These are phyloP conservation scores for Octonoba sinensis DNA, from an alignment of 2,888 invertebrate species.

Conservation along the genomic window DNA sequence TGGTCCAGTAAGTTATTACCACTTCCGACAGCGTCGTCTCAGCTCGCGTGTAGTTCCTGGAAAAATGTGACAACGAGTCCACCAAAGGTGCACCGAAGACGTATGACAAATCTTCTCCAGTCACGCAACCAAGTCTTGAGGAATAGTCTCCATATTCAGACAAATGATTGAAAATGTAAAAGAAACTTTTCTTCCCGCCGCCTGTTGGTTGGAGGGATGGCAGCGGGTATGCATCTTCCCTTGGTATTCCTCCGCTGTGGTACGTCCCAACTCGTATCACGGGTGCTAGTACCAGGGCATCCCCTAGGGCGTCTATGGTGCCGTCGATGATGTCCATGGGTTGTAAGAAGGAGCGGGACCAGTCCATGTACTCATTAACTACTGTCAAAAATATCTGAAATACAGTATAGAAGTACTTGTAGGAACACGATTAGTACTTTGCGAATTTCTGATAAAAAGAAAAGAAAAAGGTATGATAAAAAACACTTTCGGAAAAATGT, in stretches of 20 bases:
- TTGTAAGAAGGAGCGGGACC: slow-evolving; percentile 81
- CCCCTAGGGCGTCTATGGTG: slow-evolving; percentile 91
- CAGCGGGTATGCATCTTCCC: slow-evolving; percentile 87
- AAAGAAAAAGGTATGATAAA: too few species aligned
- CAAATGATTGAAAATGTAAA: slow-evolving; percentile 93
- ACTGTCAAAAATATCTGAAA: slow-evolving; percentile 76
- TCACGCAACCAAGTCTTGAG: slow-evolving; percentile 85
- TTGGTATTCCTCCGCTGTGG: slow-evolving; percentile 78
- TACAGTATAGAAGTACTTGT: too few species aligned
- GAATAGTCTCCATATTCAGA: slow-evolving; percentile 77
- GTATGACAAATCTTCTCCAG: slow-evolving; percentile 91
- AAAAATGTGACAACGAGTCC: slow-evolving; percentile 85
- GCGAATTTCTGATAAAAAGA: too few species aligned
- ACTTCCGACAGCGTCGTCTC: slow-evolving; percentile 88
- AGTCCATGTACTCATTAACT: slow-evolving; percentile 95
- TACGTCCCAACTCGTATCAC: slow-evolving; percentile 89
- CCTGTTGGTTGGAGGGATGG: slow-evolving; percentile 88
- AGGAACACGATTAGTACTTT: too few species aligned
- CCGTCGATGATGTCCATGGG: slow-evolving; percentile 72
- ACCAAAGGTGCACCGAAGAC: slow-evolving; percentile 91
- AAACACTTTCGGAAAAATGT: too few species aligned
- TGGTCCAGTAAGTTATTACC: slow-evolving; percentile 85
- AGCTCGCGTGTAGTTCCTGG: slow-evolving; percentile 86
- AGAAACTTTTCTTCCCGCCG: slow-evolving; percentile 77
- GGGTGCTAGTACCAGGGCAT: slow-evolving; percentile 92